These are phyloP conservation scores for Scalopus aquaticus DNA, from an alignment of 2,113 vertebrate species.

Conservation along the genomic window DNA sequence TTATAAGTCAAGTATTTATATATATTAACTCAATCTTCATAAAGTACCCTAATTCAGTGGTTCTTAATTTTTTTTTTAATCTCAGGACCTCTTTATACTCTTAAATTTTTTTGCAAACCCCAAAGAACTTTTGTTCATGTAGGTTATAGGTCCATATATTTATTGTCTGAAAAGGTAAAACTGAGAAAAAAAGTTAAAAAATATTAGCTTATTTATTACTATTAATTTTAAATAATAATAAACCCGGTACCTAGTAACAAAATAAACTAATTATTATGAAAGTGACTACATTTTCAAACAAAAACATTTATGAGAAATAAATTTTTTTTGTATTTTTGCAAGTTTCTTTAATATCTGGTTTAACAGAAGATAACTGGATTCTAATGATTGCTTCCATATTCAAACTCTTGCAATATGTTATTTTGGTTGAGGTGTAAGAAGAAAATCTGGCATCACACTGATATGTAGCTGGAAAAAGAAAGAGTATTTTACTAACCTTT, in stretches of 20 bases:
- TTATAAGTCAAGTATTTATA: not conserved
- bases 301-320: not conserved
- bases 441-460: not conserved
- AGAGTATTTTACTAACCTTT: not conserved
- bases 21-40: not conserved
- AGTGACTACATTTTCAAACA: constrained; percentile 27
- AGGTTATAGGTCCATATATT: not conserved
- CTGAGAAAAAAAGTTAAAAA: not conserved
- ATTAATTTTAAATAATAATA: constrained; percentile 31
- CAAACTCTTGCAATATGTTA: not conserved
- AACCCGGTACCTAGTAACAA: not conserved
- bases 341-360: not conserved
- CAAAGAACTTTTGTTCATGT: not conserved
- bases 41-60: not conserved
- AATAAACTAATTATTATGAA: constrained; percentile 5
- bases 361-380: constrained; percentile 40
- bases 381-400: constrained; percentile 17
- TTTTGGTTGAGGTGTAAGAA: constrained; percentile 22
- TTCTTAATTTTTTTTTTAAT: constrained; percentile 24
- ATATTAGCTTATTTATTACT: not conserved
- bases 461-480: not conserved
- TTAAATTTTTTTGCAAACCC: not conserved
- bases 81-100: not conserved
- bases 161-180: constrained; percentile 17
- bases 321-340: constrained; percentile 30